phyloP scores from a whole-genome alignment of 2,797 vertebrate genomes.

The Coregonus ussuriensis region DNA sequence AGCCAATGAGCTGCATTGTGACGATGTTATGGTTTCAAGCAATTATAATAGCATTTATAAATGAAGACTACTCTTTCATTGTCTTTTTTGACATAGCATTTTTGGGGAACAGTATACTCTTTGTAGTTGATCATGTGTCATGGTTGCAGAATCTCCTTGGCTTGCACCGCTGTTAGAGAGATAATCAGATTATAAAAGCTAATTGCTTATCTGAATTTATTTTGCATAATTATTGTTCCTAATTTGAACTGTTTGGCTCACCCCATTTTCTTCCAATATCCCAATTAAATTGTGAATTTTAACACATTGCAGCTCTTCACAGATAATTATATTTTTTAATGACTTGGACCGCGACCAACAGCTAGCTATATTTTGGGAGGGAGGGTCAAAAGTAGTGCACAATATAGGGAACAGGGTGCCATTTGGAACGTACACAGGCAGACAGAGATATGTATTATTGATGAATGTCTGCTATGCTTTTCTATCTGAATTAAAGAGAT shows the following conservation, averaged over 20 bases:
- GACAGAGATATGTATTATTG: background rate
- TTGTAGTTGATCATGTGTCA: background rate
- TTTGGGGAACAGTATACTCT: background rate
- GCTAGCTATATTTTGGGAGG: background rate
- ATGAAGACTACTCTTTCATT: background rate
- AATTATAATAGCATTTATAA: background rate
- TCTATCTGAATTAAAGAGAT: background rate
- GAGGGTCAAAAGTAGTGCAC: background rate
- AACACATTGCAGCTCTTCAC: background rate
- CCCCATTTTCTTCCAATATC: background rate
- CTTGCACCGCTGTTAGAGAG: background rate
- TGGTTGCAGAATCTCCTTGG: background rate
- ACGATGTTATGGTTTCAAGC: background rate
- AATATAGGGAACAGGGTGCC: background rate
- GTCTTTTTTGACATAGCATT: background rate
- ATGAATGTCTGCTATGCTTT: background rate
- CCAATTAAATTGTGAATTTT: background rate
- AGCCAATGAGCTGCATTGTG: background rate
- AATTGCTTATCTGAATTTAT: background rate
- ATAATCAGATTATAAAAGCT: background rate
- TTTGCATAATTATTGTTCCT: background rate
- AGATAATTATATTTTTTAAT: constrained; percentile 4
- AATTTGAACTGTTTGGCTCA: background rate
- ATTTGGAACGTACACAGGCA: background rate
- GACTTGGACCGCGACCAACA: background rate